Base-by-base conservation (phyloP, 1,140 invertebrate genomes). In the Forficula auricularia region DNA sequence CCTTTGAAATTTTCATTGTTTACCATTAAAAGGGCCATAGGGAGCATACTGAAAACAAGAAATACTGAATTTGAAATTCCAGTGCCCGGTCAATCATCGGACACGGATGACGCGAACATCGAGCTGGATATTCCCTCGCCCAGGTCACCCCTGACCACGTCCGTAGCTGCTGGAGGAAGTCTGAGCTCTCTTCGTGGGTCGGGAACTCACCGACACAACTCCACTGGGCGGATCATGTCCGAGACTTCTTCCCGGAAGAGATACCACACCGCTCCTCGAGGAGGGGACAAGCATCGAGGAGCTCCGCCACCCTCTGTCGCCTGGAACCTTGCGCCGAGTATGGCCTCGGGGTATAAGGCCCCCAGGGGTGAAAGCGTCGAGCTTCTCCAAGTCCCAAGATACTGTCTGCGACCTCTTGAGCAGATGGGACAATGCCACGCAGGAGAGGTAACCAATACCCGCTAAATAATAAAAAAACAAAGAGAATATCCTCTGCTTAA, bases 381-480 rank as follows among this genome's bases (percentile, higher is more conserved):
- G 10, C 10, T 27, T 4, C 22, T 27, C 22, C 68, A 63, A 57
- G 73, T 84, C 55, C 73, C 77, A 9, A 59, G 75, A 43, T 72
- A 75, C 51, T 73, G 71, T 54, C 63, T 84, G 22, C 63, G 71
- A 47, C 72, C 76, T 45, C 61, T 80, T 43, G 76, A 82, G 55
- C 77, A 75, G 54, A 62, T 83, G 34, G 80, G 80, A 36, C 70
- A 74, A 43, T 75, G 78, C 50, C 74, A 77, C 53, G 73, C 77
- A 48, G 79, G 79, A 56, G 79, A 82, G 66, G 78, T 82, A 62
- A 54, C 46, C 48, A 44, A 40, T n/a, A n/a, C n/a, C n/a, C n/a
- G n/a, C n/a, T n/a, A n/a, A n/a, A n/a, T n/a, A n/a, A n/a, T n/a
- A n/a, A n/a, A n/a, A n/a, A n/a, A n/a, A n/a, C n/a, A n/a, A n/a